Evolutionary conservation across 1,140 invertebrate genomes (phyloP).

Genomic region (Schlechtendalia chinensis): DNA sequence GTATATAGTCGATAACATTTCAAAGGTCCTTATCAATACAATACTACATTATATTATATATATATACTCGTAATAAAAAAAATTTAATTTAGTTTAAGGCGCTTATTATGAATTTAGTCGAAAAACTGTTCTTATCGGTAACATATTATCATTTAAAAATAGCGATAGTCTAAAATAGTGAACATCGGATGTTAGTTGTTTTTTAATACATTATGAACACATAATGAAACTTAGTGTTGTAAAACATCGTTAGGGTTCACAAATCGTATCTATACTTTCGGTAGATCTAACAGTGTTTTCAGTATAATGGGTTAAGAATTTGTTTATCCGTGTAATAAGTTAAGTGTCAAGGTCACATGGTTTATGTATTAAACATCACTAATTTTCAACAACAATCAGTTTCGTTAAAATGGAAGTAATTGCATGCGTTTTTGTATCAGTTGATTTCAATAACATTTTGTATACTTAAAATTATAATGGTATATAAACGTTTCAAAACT

Average conservation of each 20-base stretch:
- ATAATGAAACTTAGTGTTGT: too few species aligned
- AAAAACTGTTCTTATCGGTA: neutral
- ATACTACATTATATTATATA: too few species aligned
- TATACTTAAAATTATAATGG: neutral
- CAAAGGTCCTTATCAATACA: neutral
- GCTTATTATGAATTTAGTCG: too few species aligned
- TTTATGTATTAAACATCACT: neutral
- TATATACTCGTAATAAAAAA: too few species aligned
- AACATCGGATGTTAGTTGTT: neutral
- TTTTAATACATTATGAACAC: neutral
- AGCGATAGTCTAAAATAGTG: neutral
- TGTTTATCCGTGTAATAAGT: neutral
- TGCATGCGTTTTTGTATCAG: neutral
- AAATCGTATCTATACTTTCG: too few species aligned
- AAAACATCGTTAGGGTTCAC: too few species aligned
- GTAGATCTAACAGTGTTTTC: neutral
- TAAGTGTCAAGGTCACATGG: neutral
- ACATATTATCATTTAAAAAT: neutral
- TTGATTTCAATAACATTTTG: neutral
- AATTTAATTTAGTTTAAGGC: neutral
- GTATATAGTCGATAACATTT: conserved; percentile 8
- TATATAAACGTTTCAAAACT: neutral
- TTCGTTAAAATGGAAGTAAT: too few species aligned
- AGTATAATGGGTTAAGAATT: neutral
- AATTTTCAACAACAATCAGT: too few species aligned